Evolutionary conservation across 37 sponge, comb jelly and placozoan species (phyloP), one percentile per base, ranked within the genome.

Genomic region (Beroe forskalii): DNA sequence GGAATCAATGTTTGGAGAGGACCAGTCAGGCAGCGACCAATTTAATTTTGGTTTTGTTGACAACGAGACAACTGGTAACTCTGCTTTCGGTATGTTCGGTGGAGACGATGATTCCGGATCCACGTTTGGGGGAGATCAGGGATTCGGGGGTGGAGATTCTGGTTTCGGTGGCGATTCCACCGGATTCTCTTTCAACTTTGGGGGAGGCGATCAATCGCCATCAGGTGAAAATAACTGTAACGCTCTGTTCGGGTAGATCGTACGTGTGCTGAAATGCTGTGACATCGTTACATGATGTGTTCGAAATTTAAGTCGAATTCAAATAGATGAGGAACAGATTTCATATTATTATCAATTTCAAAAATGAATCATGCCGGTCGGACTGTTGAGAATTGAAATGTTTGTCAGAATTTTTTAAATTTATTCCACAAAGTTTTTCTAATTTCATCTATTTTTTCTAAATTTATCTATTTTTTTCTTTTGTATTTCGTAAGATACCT

Each of bases 1-100:
- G 4, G 38, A 69, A 17, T 36, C 72, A 36, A 36, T 69, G 72
- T 69, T 69, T 36, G 72, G 32, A 2, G 72, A 9, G 20, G 72
- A 69, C 36, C 32, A 33, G 72, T 32, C 72, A 2, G 39, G 39
- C 17, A 37, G 72, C 38, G 72, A 69, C 36, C 72, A 69, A 48
- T 80, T 80, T 43, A 80, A 44, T 30, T 80, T 80, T 30, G 86
- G 86, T 23, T 80, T 80, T 42, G 86, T 23, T 24, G 86, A 44
- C 2, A 19, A 32, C 2, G 86, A 80, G 31, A 42, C 86, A 12
- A 30, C 25, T 44, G 20, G 38, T 8, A 30, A 6, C 30, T 44
- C 86, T 38, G 25, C 86, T 1, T 80, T 80, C 86, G 86, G 86
- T 44, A 80, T 80, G 86, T 80, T 80, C 40, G 86, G 72, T 36